Evolutionary conservation across 2,888 invertebrate species (phyloP).

Genomic region (Globia sparganii): DNA sequence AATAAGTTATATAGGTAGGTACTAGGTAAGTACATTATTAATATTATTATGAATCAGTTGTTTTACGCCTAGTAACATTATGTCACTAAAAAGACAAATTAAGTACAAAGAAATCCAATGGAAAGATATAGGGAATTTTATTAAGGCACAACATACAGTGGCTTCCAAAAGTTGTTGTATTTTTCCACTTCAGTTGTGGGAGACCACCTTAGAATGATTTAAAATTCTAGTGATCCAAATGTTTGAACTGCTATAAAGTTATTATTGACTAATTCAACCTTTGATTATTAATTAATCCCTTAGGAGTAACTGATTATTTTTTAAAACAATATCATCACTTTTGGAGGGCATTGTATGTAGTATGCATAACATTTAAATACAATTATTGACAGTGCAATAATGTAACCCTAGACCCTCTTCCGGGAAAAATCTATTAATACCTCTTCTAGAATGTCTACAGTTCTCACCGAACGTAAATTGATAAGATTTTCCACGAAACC

Average conservation of each 20-base stretch:
- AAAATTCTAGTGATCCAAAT: neutral
- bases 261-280: neutral
- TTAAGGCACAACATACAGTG: too few species aligned
- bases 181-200: neutral
- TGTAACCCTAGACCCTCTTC: too few species aligned
- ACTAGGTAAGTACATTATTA: slow-evolving; percentile 3
- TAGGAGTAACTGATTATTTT: neutral
- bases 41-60: neutral
- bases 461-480: slow-evolving; percentile 15
- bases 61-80: neutral
- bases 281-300: neutral
- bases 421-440: neutral
- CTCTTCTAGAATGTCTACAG: neutral
- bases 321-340: neutral
- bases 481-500: slow-evolving; percentile 47
- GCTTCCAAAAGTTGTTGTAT: neutral
- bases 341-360: neutral
- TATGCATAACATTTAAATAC: neutral
- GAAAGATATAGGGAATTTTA: neutral
- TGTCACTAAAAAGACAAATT: neutral
- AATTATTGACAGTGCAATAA: too few species aligned
- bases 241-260: neutral
- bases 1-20: neutral
- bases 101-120: neutral
- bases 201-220: neutral